Conservation (phyloP, 1,140 invertebrate species). For the Brachionus asplanchnoidis region DNA sequence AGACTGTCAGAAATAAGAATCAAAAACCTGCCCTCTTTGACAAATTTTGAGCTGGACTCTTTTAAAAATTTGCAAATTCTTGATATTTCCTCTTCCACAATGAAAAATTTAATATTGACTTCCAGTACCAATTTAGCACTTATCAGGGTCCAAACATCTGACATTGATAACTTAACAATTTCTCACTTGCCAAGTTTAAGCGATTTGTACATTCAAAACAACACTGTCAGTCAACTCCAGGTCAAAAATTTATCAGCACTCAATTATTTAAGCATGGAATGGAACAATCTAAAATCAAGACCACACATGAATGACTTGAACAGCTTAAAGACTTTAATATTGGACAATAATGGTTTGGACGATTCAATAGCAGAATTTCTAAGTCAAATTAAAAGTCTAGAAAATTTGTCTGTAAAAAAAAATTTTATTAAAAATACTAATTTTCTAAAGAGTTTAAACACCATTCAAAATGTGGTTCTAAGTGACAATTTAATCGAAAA, state of each 20-base stretch:
- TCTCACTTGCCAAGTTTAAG: neutral
- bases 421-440: neutral
- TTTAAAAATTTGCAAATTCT: neutral
- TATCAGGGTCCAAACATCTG: neutral
- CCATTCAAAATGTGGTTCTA: neutral
- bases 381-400: neutral
- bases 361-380: neutral
- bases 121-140: neutral
- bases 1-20: neutral
- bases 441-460: neutral
- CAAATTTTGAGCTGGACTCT: neutral
- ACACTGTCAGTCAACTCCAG: neutral
- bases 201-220: neutral
- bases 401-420: neutral
- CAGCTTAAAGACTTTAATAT: neutral
- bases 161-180: neutral
- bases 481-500: neutral
- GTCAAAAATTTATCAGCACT: neutral
- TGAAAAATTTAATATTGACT: neutral
- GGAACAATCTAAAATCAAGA: neutral
- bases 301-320: neutral
- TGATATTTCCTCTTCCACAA: neutral
- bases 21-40: neutral
- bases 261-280: neutral
- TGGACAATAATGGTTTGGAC: neutral